Evolutionary conservation across 92 coral and sea anemone species (phyloP).

Genomic region (Diadumene lineata): DNA sequence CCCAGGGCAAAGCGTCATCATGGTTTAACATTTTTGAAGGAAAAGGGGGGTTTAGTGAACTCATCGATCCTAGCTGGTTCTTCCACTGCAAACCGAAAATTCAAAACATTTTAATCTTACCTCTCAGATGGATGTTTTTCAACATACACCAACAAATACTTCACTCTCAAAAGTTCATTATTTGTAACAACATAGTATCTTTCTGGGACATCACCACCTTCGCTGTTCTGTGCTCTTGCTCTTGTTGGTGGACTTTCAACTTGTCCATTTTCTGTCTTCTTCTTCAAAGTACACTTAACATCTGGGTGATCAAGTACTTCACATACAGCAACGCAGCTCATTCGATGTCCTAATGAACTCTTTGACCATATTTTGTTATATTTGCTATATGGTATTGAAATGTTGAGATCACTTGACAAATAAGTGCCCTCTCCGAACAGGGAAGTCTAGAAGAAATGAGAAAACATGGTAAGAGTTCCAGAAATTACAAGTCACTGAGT

Average conservation of each 20-base stretch:
- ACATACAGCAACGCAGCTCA: conserved; percentile 95
- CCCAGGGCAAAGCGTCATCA: too few relatives aligned
- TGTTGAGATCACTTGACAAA: conserved; percentile 92
- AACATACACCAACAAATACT: conserved; percentile 85
- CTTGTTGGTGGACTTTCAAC: conserved; percentile 3
- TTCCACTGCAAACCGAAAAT: neutral
- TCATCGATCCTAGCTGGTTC: too few relatives aligned
- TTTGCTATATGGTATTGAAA: conserved; percentile 86
- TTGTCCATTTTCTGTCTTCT: conserved; percentile 16
- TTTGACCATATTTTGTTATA: conserved; percentile 82
- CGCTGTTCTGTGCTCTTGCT: conserved; percentile 87
- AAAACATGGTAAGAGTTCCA: too few relatives aligned
- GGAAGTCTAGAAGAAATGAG: conserved; percentile 74
- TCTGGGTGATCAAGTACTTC: conserved; percentile 95
- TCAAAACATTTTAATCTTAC: neutral
- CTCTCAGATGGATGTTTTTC: conserved; percentile 33
- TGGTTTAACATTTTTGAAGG: too few relatives aligned
- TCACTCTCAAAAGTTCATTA: conserved; percentile 86
- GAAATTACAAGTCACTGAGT: too few relatives aligned
- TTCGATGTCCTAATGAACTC: conserved; percentile 67
- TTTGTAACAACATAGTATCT: conserved; percentile 97
- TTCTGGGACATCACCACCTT: conserved; percentile 97
- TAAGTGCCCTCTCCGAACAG: conserved; percentile 98
- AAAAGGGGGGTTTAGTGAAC: too few relatives aligned
- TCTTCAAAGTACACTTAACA: conserved; percentile 84